These are phyloP conservation scores for Eulemur mongoz DNA, from an alignment of 2,797 vertebrate genomes.

Conservation along the genomic window DNA sequence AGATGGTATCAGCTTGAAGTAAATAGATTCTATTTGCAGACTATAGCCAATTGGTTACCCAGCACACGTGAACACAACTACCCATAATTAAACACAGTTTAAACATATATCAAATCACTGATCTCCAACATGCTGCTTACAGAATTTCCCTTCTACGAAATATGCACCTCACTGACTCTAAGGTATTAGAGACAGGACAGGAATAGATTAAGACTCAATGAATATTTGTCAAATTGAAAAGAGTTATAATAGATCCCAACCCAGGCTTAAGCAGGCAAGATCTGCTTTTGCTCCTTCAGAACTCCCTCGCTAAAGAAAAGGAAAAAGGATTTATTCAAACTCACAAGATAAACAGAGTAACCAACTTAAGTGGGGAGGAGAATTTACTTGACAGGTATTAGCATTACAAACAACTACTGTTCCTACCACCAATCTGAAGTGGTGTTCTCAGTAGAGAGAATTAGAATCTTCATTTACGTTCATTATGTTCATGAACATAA, in stretches of 20 bases:
- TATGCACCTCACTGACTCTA: neutral
- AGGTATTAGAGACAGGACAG: slow-evolving; percentile 18
- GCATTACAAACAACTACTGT: neutral
- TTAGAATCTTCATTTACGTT: slow-evolving; percentile 5
- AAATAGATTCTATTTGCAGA: slow-evolving; percentile 32
- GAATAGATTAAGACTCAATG: neutral
- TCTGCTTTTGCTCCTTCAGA: neutral
- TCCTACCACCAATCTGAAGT: neutral
- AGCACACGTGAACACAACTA: neutral
- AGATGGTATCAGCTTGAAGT: neutral
- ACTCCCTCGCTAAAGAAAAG: neutral
- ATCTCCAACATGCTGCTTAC: neutral
- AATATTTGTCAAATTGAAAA: slow-evolving; percentile 47
- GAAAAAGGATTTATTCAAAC: neutral
- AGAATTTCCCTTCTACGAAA: slow-evolving; percentile 20
- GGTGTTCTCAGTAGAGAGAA: neutral
- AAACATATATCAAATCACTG: neutral
- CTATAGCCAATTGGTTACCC: neutral
- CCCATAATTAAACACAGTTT: slow-evolving; percentile 36
- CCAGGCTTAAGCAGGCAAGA: neutral
- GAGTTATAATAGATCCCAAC: neutral
- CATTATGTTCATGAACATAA: slow-evolving; percentile 12
- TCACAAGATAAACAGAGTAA: slow-evolving; percentile 5
- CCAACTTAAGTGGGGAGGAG: neutral
- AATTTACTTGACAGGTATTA: neutral